These are phyloP conservation scores for Hydropotes inermis DNA, from an alignment of 2,113 vertebrate genomes.

Conservation along the genomic window DNA sequence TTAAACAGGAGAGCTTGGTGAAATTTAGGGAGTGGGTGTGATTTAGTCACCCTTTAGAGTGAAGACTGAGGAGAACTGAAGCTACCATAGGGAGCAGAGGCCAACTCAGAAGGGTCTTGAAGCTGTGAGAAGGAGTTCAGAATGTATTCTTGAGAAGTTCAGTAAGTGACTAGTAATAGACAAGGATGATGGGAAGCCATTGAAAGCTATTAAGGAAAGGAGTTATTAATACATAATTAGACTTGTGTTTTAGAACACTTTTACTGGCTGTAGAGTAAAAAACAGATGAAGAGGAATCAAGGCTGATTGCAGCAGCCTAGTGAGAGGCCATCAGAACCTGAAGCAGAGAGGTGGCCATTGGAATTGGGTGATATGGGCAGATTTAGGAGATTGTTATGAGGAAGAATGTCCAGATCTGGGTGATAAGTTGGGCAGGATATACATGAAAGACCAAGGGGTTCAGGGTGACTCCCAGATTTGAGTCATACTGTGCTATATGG, in stretches of 20 bases:
- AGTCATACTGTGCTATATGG: not conserved
- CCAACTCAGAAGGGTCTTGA: not conserved
- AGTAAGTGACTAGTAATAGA: not conserved
- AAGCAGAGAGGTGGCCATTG: not conserved
- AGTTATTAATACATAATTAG: not conserved
- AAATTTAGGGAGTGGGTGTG: not conserved
- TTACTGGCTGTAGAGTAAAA: not conserved
- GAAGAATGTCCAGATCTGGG: not conserved
- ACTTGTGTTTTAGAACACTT: not conserved
- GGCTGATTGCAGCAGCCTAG: not conserved
- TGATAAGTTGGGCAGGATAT: not conserved
- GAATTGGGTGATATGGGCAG: not conserved
- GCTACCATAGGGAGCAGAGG: not conserved
- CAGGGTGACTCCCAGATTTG: not conserved
- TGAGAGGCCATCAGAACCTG: not conserved
- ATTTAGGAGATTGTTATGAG: not conserved
- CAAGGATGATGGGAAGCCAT: not conserved
- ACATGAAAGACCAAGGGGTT: not conserved
- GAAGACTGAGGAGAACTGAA: not conserved
- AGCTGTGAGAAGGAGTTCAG: not conserved
- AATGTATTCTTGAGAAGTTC: not conserved
- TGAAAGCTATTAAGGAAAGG: not conserved
- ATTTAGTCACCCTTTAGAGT: not conserved
- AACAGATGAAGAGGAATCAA: not conserved
- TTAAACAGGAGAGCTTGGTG: not conserved